These are phyloP conservation scores for Phycodurus eques DNA, from an alignment of 2,113 vertebrate species.

Conservation along the genomic window DNA sequence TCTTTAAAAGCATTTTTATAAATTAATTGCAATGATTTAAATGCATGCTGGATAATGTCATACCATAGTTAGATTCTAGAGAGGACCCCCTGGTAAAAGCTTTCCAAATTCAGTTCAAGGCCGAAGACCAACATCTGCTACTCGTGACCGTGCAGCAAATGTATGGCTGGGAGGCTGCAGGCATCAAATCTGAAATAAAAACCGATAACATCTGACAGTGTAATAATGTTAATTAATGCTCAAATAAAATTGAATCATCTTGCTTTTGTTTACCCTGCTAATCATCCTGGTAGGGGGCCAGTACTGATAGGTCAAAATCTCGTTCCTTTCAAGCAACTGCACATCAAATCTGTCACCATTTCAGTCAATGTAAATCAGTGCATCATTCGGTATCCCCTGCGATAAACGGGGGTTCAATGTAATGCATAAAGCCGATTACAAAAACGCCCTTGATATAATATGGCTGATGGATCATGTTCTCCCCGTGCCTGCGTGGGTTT, in stretches of 20 bases:
- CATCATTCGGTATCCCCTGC: no score
- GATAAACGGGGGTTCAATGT: no score
- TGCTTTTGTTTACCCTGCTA: neutral
- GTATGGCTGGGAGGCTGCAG: neutral
- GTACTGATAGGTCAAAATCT: neutral
- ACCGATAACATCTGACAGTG: neutral
- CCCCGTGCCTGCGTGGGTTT: no score
- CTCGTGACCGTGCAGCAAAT: neutral
- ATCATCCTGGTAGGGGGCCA: neutral
- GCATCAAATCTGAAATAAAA: neutral
- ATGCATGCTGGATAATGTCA: no score
- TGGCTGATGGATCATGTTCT: no score
- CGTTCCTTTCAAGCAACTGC: neutral
- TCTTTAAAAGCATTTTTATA: no score
- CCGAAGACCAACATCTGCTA: neutral
- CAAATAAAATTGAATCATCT: neutral
- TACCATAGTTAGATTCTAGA: neutral
- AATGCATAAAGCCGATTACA: no score
- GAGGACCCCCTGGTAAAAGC: neutral
- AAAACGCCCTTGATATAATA: no score
- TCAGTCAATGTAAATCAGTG: neutral
- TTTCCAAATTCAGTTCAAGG: constrained; percentile 1
- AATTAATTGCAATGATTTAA: no score
- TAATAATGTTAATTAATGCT: neutral
- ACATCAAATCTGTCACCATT: neutral